phyloP scores from a whole-genome alignment of 1,140 invertebrate species.

The Elymnias hypermnestra region DNA sequence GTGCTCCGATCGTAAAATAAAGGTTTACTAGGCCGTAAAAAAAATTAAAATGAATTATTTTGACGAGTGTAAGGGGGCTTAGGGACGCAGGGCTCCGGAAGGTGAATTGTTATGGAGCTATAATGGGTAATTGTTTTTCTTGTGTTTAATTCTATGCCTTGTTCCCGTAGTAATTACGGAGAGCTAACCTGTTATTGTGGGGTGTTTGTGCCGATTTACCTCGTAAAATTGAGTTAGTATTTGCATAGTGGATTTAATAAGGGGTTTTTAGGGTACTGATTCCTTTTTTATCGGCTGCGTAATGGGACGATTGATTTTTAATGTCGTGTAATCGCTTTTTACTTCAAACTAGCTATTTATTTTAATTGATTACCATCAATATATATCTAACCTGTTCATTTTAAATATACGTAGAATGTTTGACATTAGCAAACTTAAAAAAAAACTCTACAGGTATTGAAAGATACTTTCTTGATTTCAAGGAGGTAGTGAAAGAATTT shows the following conservation, averaged over 20 bases:
- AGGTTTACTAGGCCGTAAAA: slow-evolving; percentile 72
- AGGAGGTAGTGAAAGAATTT: too few species aligned
- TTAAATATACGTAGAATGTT: too few species aligned
- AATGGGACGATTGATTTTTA: slow-evolving; percentile 2
- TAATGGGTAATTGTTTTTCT: slow-evolving; percentile 64
- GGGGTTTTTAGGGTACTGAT: slow-evolving; percentile 1
- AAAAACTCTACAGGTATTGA: too few species aligned
- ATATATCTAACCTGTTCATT: too few species aligned
- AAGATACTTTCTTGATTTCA: too few species aligned
- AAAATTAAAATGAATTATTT: slow-evolving; percentile 77
- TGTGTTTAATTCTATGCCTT: slow-evolving; percentile 49
- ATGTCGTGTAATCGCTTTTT: background rate
- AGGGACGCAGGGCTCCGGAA: slow-evolving; percentile 36
- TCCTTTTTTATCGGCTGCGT: slow-evolving; percentile 1
- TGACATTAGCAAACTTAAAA: too few species aligned
- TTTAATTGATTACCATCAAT: too few species aligned
- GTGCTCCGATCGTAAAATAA: slow-evolving; percentile 66
- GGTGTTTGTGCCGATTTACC: slow-evolving; percentile 5
- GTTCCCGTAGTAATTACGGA: slow-evolving; percentile 36
- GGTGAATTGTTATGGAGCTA: slow-evolving; percentile 56
- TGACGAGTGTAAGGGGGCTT: slow-evolving; percentile 62
- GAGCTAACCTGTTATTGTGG: slow-evolving; percentile 20
- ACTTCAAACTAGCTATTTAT: too few species aligned
- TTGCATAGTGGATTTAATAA: slow-evolving; percentile 14
- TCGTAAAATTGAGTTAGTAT: slow-evolving; percentile 20